phyloP scores from a whole-genome alignment of 1,140 invertebrate species.

The Periplaneta americana region DNA sequence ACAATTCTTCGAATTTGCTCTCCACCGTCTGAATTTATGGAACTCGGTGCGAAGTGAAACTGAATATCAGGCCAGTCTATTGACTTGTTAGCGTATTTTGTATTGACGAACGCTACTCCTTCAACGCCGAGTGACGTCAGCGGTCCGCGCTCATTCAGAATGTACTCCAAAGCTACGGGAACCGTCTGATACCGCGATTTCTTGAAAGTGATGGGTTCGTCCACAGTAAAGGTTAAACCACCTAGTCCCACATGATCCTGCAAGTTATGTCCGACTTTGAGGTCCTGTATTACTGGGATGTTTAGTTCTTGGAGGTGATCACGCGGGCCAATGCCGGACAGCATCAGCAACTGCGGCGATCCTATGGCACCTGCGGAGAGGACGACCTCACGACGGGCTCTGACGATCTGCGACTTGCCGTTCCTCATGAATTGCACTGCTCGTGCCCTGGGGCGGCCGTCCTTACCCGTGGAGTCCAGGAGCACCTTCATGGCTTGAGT shows the following conservation, averaged over 20 bases:
- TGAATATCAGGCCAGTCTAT: slow-evolving; percentile 79
- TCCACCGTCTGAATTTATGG: slow-evolving; percentile 72
- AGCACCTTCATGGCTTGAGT: slow-evolving; percentile 65
- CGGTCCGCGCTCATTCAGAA: slow-evolving; percentile 69
- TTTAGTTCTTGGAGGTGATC: slow-evolving; percentile 69
- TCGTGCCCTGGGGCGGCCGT: slow-evolving; percentile 43
- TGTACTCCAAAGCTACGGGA: slow-evolving; percentile 73
- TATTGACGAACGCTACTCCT: slow-evolving; percentile 76
- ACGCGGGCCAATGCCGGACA: slow-evolving; percentile 79
- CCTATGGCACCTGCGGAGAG: slow-evolving; percentile 76
- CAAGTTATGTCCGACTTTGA: slow-evolving; percentile 57
- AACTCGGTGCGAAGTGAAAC: slow-evolving; percentile 79
- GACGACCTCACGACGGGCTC: slow-evolving; percentile 70
- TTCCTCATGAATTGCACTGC: slow-evolving; percentile 70
- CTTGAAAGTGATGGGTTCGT: slow-evolving; percentile 73
- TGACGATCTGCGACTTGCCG: slow-evolving; percentile 54
- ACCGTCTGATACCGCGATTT: slow-evolving; percentile 71
- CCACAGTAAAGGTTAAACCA: slow-evolving; percentile 73
- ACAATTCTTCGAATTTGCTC: slow-evolving; percentile 68
- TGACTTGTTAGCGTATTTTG: slow-evolving; percentile 67
- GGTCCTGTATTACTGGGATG: slow-evolving; percentile 66
- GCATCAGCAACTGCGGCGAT: slow-evolving; percentile 76
- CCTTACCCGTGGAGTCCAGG: background rate
- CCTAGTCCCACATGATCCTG: slow-evolving; percentile 82
- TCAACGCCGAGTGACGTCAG: slow-evolving; percentile 74